A percentile compares a stretch with the other conserved stretches of the same genome.
Conservation (phyloP, 35 echinoderm and acorn worm species). For the Lytechinus pictus region DNA sequence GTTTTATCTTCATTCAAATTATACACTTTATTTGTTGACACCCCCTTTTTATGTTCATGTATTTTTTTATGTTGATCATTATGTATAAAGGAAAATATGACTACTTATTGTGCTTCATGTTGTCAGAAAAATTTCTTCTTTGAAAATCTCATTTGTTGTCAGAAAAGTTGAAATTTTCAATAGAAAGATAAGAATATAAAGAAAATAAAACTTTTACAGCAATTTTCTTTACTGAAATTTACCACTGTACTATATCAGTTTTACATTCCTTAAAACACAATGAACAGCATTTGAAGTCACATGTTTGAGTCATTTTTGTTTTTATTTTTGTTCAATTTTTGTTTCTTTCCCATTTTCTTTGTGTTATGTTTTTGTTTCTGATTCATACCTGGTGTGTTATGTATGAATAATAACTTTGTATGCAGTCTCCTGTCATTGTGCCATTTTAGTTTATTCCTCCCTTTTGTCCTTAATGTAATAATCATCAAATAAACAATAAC, state of each 20-base stretch:
- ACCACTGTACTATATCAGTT: background rate
- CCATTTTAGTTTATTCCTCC: background rate
- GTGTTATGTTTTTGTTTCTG: background rate
- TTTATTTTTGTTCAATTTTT: background rate
- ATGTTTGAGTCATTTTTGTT: background rate
- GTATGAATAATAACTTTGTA: background rate
- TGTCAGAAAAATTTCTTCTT: background rate
- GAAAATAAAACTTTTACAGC: too few species aligned
- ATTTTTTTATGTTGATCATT: background rate
- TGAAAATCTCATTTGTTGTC: too few species aligned
- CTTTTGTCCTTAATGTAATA: background rate
- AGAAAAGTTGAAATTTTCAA: too few species aligned
- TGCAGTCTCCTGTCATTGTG: background rate
- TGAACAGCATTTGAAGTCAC: background rate
- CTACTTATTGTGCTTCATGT: background rate
- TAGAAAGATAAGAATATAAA: too few species aligned
- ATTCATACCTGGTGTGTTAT: background rate
- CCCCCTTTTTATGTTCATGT: constrained; percentile 30
- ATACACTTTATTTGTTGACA: constrained; percentile 18
- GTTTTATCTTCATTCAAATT: background rate
- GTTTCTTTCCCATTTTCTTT: background rate
- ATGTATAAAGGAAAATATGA: background rate
- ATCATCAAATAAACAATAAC: background rate
- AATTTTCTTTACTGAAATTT: too few species aligned
- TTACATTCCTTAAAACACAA: background rate